Evolutionary conservation across 37 sponge, comb jelly and placozoan genomes (phyloP).

Genomic region (Spongilla lacustris): DNA sequence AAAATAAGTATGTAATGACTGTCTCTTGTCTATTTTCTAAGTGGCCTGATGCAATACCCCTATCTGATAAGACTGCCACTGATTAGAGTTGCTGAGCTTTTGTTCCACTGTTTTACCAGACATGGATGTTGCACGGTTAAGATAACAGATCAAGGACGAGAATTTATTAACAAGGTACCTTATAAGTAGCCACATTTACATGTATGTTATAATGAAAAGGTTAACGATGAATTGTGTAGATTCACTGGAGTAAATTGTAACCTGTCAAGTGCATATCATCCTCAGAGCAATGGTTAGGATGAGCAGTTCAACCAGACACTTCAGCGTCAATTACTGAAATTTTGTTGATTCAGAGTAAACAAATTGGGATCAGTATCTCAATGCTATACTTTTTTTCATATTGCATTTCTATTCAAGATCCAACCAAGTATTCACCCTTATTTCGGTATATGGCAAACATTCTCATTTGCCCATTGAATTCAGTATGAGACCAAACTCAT

Average conservation of each 20-base stretch:
- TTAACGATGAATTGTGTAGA: constrained; percentile 15
- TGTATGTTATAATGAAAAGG: neutral
- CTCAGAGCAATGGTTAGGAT: constrained; percentile 47
- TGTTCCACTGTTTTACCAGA: constrained; percentile 17
- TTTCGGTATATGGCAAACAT: constrained; percentile 22
- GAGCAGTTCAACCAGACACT: constrained; percentile 57
- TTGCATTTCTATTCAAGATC: constrained; percentile 23
- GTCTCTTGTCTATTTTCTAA: constrained; percentile 19
- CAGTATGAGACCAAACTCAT: neutral
- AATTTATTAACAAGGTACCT: constrained; percentile 9
- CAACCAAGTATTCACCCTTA: constrained; percentile 14
- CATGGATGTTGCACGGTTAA: constrained; percentile 11
- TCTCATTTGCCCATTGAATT: constrained; percentile 36
- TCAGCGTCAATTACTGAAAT: constrained; percentile 1
- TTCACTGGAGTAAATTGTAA: constrained; percentile 9
- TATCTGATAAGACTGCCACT: constrained; percentile 15
- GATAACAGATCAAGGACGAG: constrained; percentile 36
- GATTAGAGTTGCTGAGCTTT: constrained; percentile 28
- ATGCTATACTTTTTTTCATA: constrained; percentile 25
- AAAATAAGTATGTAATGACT: constrained; percentile 48
- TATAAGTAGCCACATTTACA: neutral
- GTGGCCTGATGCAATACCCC: constrained; percentile 41
- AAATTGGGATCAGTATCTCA: constrained; percentile 26
- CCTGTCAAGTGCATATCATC: constrained; percentile 42
- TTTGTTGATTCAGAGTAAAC: constrained; percentile 4